Evolutionary conservation across 2,888 invertebrate genomes (phyloP), one percentile per base, ranked within the genome.

Genomic region (Pilophorus perplexus): DNA sequence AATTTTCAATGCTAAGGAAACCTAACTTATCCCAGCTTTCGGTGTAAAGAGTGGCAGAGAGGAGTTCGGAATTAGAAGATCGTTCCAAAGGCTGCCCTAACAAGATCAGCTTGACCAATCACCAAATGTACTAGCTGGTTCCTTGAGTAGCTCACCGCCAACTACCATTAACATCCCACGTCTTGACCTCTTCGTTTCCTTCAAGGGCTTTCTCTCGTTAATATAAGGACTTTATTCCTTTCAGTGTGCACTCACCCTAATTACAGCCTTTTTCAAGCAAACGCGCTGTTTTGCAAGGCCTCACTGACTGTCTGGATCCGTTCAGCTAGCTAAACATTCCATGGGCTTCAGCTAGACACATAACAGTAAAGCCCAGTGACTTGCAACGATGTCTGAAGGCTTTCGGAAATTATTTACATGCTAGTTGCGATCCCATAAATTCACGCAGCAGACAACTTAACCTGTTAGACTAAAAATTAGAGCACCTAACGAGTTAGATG

Each of bases 11-110:
- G 46, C 23, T 12, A 46, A 22, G 22, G 23, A 46, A 25, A n/a
- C n/a, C n/a, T n/a, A n/a, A n/a, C n/a, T n/a, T n/a, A n/a, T n/a
- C n/a, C n/a, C n/a, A n/a, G n/a, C n/a, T n/a, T n/a, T n/a, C n/a
- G n/a, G n/a, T n/a, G n/a, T n/a, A n/a, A n/a, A n/a, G n/a, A n/a
- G n/a, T n/a, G n/a, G n/a, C n/a, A n/a, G n/a, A 33, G 33, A 33
- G 33, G 8, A 33, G 33, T 42, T 14, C 22, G 55, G 38, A 55
- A 38, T 55, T 59, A 25, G 44, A 42, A 46, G 44, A 46, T 48
- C 62, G 62, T 62, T 62, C 62, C 62, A 48, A 62, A 62, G 62
- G 62, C 62, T 62, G 62, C 62, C 12, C 62, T 62, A 62, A 62
- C 62, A 62, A 46, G 62, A 62, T 62, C 62, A 46, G 62, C 33